Evolutionary conservation across 2,888 invertebrate species (phyloP).

Genomic region (Yponomeuta sedellus): DNA sequence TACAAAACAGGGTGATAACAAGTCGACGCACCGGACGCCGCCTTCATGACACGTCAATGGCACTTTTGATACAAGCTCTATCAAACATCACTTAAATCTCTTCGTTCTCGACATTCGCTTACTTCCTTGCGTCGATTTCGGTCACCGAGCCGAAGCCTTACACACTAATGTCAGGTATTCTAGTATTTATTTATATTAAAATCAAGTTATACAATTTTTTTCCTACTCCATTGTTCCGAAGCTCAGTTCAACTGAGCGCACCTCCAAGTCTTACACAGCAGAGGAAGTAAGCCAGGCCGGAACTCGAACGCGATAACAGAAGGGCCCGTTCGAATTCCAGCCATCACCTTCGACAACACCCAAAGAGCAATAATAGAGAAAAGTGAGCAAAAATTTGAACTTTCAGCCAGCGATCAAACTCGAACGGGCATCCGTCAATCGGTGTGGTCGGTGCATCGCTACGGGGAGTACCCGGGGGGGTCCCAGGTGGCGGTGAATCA

Average conservation of each 20-base stretch:
- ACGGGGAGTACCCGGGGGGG: constrained; percentile 63
- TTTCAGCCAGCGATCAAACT: constrained; percentile 13
- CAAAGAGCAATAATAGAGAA: constrained; percentile 15
- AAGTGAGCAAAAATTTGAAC: constrained; percentile 28
- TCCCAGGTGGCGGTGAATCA: constrained; percentile 79
- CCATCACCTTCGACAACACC: not conserved
- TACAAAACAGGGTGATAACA: constrained; percentile 8
- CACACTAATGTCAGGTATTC: constrained; percentile 9
- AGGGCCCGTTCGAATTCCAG: not conserved
- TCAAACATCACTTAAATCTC: constrained; percentile 1
- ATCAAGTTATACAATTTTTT: constrained; percentile 35
- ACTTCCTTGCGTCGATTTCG: constrained; percentile 18
- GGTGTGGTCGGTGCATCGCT: constrained; percentile 30
- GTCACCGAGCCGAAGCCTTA: constrained; percentile 31
- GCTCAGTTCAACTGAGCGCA: constrained; percentile 29
- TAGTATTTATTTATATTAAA: not conserved
- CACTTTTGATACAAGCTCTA: constrained; percentile 41
- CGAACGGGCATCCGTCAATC: constrained; percentile 18
- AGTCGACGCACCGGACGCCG: constrained; percentile 7
- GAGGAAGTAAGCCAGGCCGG: constrained; percentile 9
- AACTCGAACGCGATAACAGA: not conserved
- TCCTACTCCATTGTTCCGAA: constrained; percentile 27
- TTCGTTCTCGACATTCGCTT: constrained; percentile 2
- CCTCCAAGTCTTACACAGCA: constrained; percentile 13
- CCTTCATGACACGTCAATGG: constrained; percentile 36